Base-by-base conservation (phyloP, 2,113 vertebrate genomes). In the Gobius niger region DNA sequence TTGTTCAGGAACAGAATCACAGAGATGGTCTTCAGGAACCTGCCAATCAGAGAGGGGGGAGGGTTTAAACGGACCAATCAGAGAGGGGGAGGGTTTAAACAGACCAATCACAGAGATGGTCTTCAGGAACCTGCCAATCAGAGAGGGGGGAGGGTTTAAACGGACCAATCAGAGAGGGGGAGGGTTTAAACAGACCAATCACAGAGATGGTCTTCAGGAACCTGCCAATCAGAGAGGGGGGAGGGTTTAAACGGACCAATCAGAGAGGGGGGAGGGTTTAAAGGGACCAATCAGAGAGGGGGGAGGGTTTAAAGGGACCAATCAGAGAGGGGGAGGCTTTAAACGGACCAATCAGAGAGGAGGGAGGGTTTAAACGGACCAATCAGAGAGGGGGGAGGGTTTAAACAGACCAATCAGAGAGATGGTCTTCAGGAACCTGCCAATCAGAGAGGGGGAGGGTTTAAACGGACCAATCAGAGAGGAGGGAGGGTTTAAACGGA, bases 1-100 rank as follows among this genome's bases (percentile, higher is more conserved):
- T 99, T 99, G 92, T 99, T 99, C 83, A 99, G 90, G 90, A 99
- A 99, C 79, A 99, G 88, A 34, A 54, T 54, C 18, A 54, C 52
- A 1, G 52, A 54, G 52, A 54, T 54, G 52, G 52, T 54, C 52
- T 54, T 54, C 52, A 54, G 18, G 52, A 54, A 54, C 52, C 52
- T 54, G 52, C 16, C 80, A 86, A 72, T 77, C 72, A 81, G 0
- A 84, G 34, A 42, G 19, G 18, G 71, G 18, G 41, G 1, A 15
- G 40, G 8, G 68, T 65, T 14, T 50, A 50, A 14, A 9, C 47
- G 47, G 47, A 13, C 14, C 14, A 49, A 13, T 13, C 47, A 34
- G 24, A 40, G 19, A 7, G 6, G 34, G 7, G 15, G 14, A 51
- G 49, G 49, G 16, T 53, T 18, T 18, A 16, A 18, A 53, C 7